A percentile compares a stretch with the other conserved stretches of the same genome.
Conservation (phyloP, 2,113 vertebrate species). For the Strix uralensis region DNA sequence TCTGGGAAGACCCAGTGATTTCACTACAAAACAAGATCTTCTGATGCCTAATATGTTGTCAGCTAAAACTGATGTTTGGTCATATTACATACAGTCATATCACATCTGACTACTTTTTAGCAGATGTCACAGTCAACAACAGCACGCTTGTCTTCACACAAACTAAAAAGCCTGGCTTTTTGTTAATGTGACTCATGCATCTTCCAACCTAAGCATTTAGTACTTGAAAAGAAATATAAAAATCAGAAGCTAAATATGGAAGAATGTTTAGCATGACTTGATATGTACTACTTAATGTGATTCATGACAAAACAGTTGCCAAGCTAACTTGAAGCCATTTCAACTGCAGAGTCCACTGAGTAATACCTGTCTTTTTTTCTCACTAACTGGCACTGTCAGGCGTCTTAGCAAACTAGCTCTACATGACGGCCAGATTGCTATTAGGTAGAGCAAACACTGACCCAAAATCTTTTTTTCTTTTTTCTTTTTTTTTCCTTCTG, state of each 20-base stretch:
- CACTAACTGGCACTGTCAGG: not conserved
- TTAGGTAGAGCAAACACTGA: not conserved
- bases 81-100: not conserved
- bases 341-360: too few species aligned
- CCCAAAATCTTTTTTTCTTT: not conserved
- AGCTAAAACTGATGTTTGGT: not conserved
- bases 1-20: not conserved
- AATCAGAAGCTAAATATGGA: not conserved
- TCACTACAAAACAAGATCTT: not conserved
- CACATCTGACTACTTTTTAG: not conserved
- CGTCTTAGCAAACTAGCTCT: not conserved
- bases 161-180: not conserved
- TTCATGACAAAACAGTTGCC: not conserved
- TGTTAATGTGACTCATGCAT: fast-evolving
- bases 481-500: not conserved
- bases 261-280: not conserved
- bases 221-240: not conserved
- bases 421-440: not conserved
- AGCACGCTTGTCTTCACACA: not conserved
- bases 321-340: not conserved
- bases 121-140: not conserved
- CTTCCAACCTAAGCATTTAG: not conserved
- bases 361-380: not conserved
- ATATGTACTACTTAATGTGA: not conserved
- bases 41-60: not conserved